Percentiles rank a stretch among this genome's conserved stretches.
phyloP scores from a whole-genome alignment of 2,797 vertebrate species.

The Bothrops alternatus region DNA sequence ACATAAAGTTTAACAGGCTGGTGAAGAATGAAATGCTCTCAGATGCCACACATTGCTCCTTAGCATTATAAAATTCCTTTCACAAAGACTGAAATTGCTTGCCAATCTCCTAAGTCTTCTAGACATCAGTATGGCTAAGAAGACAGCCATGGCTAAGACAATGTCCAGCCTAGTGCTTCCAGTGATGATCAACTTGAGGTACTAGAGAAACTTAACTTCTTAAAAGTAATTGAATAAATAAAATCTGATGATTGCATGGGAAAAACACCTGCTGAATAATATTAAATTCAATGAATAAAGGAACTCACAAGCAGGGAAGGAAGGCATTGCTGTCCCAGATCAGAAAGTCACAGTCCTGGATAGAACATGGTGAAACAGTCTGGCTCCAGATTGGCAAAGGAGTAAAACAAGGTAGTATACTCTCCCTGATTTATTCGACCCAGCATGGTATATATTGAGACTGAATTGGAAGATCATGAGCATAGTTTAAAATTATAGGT shows the following conservation, averaged over 20 bases:
- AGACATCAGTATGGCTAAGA: neutral
- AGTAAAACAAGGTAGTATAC: neutral
- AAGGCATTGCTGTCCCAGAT: neutral
- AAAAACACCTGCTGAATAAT: neutral
- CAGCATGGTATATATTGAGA: neutral
- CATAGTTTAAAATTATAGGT: neutral
- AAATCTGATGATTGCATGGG: neutral
- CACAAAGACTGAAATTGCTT: neutral
- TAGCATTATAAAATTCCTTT: neutral
- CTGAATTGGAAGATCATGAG: neutral
- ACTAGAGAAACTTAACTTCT: neutral
- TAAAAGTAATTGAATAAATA: neutral
- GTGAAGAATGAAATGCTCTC: neutral
- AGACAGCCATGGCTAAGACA: neutral
- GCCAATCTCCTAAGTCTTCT: neutral
- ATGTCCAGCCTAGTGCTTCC: neutral
- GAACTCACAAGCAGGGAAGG: neutral
- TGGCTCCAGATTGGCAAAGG: neutral
- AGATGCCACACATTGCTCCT: neutral
- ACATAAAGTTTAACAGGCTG: neutral
- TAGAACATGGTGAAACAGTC: neutral
- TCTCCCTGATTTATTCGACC: neutral
- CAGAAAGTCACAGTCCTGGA: neutral
- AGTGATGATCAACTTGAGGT: neutral
- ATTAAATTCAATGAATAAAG: neutral